Evolutionary conservation across 2,888 invertebrate genomes (phyloP).

Genomic region (Machimus rusticus): DNA sequence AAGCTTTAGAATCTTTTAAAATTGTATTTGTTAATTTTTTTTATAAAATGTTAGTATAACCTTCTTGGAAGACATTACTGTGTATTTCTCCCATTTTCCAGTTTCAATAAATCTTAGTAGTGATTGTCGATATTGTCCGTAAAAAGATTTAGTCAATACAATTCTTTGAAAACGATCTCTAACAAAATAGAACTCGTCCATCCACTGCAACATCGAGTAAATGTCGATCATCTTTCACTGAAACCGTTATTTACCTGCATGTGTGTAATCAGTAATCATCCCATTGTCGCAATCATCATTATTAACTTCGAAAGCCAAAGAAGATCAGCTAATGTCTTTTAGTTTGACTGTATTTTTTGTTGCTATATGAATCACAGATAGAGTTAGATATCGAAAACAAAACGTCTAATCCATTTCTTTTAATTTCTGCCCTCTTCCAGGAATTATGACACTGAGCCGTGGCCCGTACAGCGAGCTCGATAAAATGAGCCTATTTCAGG

Average conservation of each 20-base stretch:
- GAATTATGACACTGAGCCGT: slow-evolving; percentile 98
- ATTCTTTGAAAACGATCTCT: background rate
- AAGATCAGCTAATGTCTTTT: slow-evolving; percentile 21
- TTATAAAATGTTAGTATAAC: no score
- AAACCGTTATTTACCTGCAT: background rate
- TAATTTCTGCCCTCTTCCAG: slow-evolving; percentile 65
- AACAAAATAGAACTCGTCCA: background rate
- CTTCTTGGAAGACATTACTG: no score
- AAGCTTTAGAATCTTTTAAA: no score
- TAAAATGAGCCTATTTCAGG: slow-evolving; percentile 99
- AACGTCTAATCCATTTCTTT: background rate
- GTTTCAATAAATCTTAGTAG: background rate
- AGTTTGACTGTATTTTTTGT: slow-evolving; percentile 16
- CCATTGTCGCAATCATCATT: background rate
- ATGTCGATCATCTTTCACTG: background rate
- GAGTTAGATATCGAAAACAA: background rate
- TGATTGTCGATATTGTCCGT: background rate
- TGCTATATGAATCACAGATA: background rate
- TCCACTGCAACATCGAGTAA: background rate
- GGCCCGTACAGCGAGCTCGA: slow-evolving; percentile 93
- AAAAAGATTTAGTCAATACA: background rate
- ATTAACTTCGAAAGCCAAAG: slow-evolving; percentile 17
- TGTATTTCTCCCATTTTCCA: no score
- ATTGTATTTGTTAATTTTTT: no score
- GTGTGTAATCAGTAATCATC: slow-evolving; percentile 25